A percentile compares a stretch with the other conserved stretches of the same genome.
Conservation (phyloP, 2,888 invertebrate species). For the Nemurella pictetii region DNA sequence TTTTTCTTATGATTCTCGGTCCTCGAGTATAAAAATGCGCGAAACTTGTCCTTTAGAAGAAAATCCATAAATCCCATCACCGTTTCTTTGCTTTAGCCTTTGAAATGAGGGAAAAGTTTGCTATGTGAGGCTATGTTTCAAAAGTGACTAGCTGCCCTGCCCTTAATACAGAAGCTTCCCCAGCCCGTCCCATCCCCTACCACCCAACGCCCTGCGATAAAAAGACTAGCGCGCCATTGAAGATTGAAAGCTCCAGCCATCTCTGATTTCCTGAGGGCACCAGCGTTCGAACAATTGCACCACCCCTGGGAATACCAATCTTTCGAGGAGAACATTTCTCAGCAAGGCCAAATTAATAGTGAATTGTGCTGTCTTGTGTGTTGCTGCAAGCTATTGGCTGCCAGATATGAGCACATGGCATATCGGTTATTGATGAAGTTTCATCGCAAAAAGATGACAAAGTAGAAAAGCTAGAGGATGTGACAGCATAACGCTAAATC, state of each 20-base stretch:
- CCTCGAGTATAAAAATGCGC: too few species aligned
- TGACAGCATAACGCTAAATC: constrained; percentile 9
- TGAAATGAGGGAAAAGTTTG: background rate
- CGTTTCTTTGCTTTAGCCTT: background rate
- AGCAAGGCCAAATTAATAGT: background rate
- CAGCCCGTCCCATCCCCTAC: background rate
- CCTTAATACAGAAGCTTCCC: background rate
- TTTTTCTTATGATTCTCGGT: too few species aligned
- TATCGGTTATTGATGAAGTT: background rate
- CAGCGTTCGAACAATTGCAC: background rate
- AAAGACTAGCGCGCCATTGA: background rate
- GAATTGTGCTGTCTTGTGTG: background rate
- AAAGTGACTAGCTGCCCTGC: background rate
- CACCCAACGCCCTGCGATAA: too few species aligned
- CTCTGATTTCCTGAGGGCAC: background rate
- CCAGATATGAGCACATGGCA: too few species aligned
- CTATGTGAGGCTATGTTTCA: background rate
- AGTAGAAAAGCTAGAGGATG: background rate
- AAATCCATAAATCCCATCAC: too few species aligned
- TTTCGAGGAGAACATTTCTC: background rate
- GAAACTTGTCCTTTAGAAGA: too few species aligned
- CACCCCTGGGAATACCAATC: background rate
- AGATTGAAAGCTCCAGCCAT: background rate
- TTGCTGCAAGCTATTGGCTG: background rate
- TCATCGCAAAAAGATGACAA: constrained; percentile 4